phyloP scores from a whole-genome alignment of 2,888 invertebrate genomes.

The Dynastes maya region DNA sequence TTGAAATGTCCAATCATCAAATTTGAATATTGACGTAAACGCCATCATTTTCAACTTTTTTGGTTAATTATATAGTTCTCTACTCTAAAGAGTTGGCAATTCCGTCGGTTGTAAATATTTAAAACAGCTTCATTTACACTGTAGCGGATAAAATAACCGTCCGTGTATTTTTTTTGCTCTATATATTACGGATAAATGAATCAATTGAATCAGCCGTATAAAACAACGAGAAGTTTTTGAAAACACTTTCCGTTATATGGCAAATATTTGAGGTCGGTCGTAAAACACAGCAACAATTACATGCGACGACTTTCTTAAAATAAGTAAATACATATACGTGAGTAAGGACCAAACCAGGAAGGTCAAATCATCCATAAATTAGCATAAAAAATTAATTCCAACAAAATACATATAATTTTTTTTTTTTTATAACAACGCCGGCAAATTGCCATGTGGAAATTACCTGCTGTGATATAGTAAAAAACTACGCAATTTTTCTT shows the following conservation, averaged over 20 bases:
- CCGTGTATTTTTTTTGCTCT: not conserved
- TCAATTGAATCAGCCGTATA: not conserved
- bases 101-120: not conserved
- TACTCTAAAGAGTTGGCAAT: not conserved
- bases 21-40: constrained; percentile 22
- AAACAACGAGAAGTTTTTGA: not conserved
- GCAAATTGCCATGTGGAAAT: not conserved
- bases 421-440: not conserved
- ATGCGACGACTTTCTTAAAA: constrained; percentile 11
- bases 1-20: constrained; percentile 9
- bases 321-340: constrained; percentile 11
- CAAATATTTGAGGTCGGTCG: not conserved
- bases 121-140: not conserved
- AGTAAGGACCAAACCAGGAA: constrained; percentile 9
- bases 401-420: not conserved
- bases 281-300: not conserved
- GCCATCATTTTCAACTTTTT: not conserved
- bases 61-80: constrained; percentile 1
- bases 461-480: not conserved
- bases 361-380: constrained; percentile 21
- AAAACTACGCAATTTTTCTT: not conserved
- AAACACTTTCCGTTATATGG: not conserved
- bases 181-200: not conserved
- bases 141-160: not conserved
- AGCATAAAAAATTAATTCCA: constrained; percentile 19